phyloP scores from a whole-genome alignment of 2,113 vertebrate genomes.

The Anas platyrhynchos region DNA sequence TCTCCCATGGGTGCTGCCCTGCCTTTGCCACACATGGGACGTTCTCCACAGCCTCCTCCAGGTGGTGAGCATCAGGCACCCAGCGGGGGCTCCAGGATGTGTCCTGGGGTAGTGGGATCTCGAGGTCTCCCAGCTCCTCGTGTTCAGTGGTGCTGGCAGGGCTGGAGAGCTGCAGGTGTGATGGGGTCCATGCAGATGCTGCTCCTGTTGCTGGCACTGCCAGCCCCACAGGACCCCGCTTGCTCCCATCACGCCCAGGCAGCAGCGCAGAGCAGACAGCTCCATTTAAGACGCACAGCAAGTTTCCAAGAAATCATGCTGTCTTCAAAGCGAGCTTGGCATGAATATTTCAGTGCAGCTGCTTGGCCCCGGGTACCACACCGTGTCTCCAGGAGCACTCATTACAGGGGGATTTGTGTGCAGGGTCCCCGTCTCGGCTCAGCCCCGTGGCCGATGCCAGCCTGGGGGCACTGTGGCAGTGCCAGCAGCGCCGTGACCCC shows the following conservation, averaged over 20 bases:
- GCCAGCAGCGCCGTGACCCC: fast-evolving
- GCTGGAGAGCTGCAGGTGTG: not conserved
- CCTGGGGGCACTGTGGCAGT: not conserved
- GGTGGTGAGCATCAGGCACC: fast-evolving
- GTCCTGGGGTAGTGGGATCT: not conserved
- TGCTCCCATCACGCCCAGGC: not conserved
- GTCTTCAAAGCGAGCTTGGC: conserved; percentile 16
- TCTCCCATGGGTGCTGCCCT: not conserved
- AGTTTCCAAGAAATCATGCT: conserved; percentile 49
- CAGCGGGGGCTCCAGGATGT: not conserved
- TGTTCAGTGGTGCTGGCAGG: not conserved
- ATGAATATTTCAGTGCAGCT: conserved; percentile 37
- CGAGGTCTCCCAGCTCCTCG: not conserved
- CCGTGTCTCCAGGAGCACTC: fast-evolving
- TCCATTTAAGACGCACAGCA: not conserved
- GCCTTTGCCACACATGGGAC: not conserved
- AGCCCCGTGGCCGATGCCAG: not conserved
- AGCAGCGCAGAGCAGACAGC: conserved; percentile 1
- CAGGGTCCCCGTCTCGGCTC: not conserved
- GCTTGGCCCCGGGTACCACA: not conserved
- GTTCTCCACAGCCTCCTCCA: not conserved
- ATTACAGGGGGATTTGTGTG: fast-evolving
- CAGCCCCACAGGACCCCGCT: not conserved
- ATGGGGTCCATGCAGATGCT: not conserved
- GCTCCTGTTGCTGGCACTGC: not conserved